Evolutionary conservation across 2,797 vertebrate species (phyloP), one percentile per base, ranked within the genome.

Genomic region (Zalophus californianus): DNA sequence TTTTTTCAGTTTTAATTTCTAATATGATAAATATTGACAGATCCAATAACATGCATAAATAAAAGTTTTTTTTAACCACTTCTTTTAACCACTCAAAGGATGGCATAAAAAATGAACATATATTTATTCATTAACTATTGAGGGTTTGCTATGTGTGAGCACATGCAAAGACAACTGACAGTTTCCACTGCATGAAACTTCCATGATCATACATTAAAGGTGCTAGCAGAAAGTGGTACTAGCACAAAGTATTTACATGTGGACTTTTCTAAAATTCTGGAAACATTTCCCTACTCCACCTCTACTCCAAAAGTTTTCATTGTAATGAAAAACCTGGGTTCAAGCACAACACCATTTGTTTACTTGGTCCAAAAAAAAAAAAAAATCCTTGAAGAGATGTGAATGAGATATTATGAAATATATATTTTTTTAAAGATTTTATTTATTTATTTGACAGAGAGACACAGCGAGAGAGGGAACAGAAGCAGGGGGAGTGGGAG

Each of bases 301-400:
- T 84, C 52, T 88, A 88, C 32, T 77, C 38, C 38, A 95, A 88
- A 90, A 44, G 44, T 72, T 93, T 93, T 90, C 56, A 86, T 25
- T 75, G 54, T 29, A 41, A 92, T 73, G 27, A 64, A 79, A 94
- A 86, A 68, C 54, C 1, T 38, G 11, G 90, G 52, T 41, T 68
- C 41, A 73, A 93, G 88, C 38, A 91, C 18, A 93, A 25, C 10
- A 90, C 8, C 15, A 50, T 48, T 73, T 73, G 25, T 90, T 73
- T 48, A 44, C 48, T 66, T 86, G 32, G 35, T 29, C 27, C 13
- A 72, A 72, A n/a, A 72, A 94, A 86, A 72, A 88, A 23, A 94
- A 86, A 72, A 88, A 23, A 3, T 21, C 54, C 25, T 44, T 72
- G 62, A 44, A 72, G 50, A 60, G 35, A 82, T 38, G 16, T 78